phyloP scores from a whole-genome alignment of 2,113 vertebrate species.

The Apus apus region DNA sequence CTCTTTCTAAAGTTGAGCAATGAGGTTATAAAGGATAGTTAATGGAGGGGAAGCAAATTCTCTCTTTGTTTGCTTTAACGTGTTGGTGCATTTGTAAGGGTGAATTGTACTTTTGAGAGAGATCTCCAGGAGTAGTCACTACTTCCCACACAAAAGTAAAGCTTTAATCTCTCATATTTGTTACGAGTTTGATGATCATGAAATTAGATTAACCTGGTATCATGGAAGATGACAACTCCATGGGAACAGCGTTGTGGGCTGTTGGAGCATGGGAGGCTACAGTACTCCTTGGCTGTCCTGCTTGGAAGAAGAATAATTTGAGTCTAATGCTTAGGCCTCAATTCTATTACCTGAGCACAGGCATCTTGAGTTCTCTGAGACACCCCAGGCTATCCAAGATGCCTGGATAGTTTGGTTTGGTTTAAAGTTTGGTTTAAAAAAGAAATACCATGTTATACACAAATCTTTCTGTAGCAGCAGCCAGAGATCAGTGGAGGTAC shows the following conservation, averaged over 20 bases:
- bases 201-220: not conserved
- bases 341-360: not conserved
- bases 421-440: not conserved
- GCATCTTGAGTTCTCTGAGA: not conserved
- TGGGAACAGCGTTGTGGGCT: not conserved
- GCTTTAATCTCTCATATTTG: not conserved
- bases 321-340: not conserved
- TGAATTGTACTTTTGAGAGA: not conserved
- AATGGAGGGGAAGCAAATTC: constrained; percentile 8
- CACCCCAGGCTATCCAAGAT: not conserved
- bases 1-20: constrained; percentile 24
- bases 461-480: not conserved
- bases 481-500: not conserved
- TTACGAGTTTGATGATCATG: not conserved
- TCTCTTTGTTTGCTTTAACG: not conserved
- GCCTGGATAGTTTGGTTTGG: not conserved
- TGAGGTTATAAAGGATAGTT: constrained; percentile 14
- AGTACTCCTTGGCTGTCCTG: not conserved
- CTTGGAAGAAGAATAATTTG: not conserved
- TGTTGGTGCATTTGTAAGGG: not conserved
- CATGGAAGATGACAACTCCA: not conserved
- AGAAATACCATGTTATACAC: fast-evolving
- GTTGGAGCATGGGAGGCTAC: not conserved
- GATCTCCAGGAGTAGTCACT: not conserved
- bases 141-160: not conserved